phyloP scores from a whole-genome alignment of 2,888 invertebrate species.

The Caenorhabditis doughertyi region DNA sequence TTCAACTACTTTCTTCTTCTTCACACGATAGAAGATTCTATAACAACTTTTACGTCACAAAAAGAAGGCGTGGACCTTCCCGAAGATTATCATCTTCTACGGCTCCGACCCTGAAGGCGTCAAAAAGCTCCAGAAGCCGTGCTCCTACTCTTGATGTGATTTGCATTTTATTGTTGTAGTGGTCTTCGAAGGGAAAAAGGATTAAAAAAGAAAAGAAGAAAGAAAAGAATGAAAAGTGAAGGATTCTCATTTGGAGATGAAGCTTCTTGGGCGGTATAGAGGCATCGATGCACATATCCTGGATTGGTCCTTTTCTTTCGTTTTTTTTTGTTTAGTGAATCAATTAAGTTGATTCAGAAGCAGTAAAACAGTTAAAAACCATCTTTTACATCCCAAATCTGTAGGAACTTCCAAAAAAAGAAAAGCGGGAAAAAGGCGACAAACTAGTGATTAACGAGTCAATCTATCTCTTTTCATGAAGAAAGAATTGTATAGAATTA shows the following conservation, averaged over 20 bases:
- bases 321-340: too few species aligned
- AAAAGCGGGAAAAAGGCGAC: not conserved
- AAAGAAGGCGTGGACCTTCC: slow-evolving; percentile 1
- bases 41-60: slow-evolving; percentile 36
- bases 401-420: too few species aligned
- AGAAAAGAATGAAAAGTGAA: not conserved
- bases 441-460: slow-evolving; percentile 12
- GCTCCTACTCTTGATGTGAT: slow-evolving; percentile 19
- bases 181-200: too few species aligned
- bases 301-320: slow-evolving; percentile 2
- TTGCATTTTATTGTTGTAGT: slow-evolving; percentile 55
- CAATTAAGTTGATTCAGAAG: too few species aligned
- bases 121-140: not conserved
- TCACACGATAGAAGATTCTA: not conserved
- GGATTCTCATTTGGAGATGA: slow-evolving; percentile 40
- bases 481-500: slow-evolving; percentile 19
- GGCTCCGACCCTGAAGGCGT: not conserved
- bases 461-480: slow-evolving; percentile 6
- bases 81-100: slow-evolving; percentile 40
- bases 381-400: too few species aligned
- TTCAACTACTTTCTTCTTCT: not conserved
- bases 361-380: too few species aligned
- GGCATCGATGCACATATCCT: slow-evolving; percentile 41
- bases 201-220: not conserved
- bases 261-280: slow-evolving; percentile 27